Evolutionary conservation across 2,888 invertebrate genomes (phyloP).

Genomic region (Drosophila pseudotalamancana): DNA sequence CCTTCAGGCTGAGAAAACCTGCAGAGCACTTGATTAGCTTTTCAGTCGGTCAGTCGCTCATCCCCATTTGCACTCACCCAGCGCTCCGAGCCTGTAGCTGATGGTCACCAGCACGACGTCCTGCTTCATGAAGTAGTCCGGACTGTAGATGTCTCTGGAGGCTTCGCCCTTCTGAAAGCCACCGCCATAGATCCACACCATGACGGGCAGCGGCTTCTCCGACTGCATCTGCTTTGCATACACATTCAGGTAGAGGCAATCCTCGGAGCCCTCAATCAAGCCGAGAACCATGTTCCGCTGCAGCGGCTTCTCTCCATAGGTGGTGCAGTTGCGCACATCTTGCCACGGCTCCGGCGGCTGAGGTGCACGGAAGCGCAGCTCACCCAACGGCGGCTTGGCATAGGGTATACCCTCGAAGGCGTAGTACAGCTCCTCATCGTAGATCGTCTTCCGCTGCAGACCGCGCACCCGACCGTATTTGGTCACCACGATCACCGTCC

Average conservation of each 20-base stretch:
- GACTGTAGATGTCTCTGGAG: conserved; percentile 82
- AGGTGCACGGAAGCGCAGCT: conserved; percentile 83
- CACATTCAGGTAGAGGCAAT: conserved; percentile 85
- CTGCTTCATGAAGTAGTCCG: conserved; percentile 85
- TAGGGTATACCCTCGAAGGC: conserved; percentile 83
- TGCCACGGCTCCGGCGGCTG: conserved; percentile 83
- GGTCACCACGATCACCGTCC: conserved; percentile 69
- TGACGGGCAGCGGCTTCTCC: conserved; percentile 80
- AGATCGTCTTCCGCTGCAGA: conserved; percentile 68
- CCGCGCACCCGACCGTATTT: conserved; percentile 77
- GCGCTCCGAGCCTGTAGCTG: conserved; percentile 85
- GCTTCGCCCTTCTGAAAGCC: conserved; percentile 85
- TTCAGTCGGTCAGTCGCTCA: background rate
- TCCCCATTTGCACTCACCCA: conserved; percentile 71
- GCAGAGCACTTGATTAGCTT: background rate
- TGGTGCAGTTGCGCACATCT: conserved; percentile 83
- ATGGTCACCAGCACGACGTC: conserved; percentile 84
- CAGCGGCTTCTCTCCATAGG: conserved; percentile 74
- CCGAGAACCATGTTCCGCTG: conserved; percentile 80
- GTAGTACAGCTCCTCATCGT: conserved; percentile 71
- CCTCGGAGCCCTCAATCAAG: conserved; percentile 84
- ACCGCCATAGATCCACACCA: conserved; percentile 86
- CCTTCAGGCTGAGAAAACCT: conserved; percentile 85
- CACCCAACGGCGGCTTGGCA: conserved; percentile 82
- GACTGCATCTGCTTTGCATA: conserved; percentile 73